Percentiles rank a stretch among this genome's conserved stretches.
Conservation (phyloP, 1,140 invertebrate genomes). For the Drosophila jambulina region DNA sequence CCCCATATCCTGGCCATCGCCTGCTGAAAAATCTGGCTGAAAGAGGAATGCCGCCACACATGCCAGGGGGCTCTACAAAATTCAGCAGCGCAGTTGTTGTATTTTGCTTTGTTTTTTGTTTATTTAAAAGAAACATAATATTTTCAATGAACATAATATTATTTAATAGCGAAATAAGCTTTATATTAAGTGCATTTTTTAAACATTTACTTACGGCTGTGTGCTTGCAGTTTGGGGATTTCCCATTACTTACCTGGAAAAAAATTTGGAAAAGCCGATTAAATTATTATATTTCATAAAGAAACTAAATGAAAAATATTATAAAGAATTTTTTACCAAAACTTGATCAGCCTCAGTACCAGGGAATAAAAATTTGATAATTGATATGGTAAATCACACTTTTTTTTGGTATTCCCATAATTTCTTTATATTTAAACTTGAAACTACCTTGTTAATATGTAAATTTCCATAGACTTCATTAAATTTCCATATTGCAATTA, state of each 20-base stretch:
- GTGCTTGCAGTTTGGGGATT: neutral
- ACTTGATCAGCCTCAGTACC: neutral
- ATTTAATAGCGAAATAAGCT: neutral
- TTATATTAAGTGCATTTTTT: neutral
- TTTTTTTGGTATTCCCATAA: neutral
- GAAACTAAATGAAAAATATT: neutral
- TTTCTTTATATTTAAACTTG: too few species aligned
- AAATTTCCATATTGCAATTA: neutral
- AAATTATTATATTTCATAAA: constrained; percentile 12
- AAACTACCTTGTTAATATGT: neutral
- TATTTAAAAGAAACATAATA: constrained; percentile 6
- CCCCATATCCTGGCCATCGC: constrained; percentile 20
- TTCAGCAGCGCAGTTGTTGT: constrained; percentile 18
- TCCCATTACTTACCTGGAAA: constrained; percentile 60
- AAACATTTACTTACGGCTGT: constrained; percentile 20
- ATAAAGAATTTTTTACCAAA: neutral
- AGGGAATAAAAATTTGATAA: neutral
- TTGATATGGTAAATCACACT: too few species aligned
- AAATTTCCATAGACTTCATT: neutral
- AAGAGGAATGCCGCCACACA: constrained; percentile 41
- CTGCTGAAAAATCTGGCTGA: constrained; percentile 35
- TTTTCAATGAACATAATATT: constrained; percentile 1
- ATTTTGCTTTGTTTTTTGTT: neutral
- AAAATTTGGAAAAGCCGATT: constrained; percentile 20
- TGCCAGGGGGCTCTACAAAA: constrained; percentile 3